phyloP scores from a whole-genome alignment of 2,797 vertebrate species.

The Artibeus jamaicensis region DNA sequence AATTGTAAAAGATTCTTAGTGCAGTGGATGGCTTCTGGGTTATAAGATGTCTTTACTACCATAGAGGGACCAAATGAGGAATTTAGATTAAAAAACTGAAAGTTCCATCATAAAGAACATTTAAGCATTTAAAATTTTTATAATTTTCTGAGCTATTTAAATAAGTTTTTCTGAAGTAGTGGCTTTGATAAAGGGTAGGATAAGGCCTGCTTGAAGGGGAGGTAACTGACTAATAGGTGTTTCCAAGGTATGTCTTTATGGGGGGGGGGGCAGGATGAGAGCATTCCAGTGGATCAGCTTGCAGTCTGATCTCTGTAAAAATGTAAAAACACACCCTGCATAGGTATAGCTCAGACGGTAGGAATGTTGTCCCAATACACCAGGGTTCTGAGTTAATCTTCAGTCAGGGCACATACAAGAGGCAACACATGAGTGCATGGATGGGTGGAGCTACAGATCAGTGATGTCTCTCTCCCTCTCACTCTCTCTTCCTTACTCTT shows the following conservation, averaged over 20 bases:
- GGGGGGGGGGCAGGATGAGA: too few relatives aligned
- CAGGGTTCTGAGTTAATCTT: background rate
- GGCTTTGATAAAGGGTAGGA: background rate
- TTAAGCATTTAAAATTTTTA: background rate
- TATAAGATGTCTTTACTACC: background rate
- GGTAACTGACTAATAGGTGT: background rate
- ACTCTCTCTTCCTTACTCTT: background rate
- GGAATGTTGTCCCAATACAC: background rate
- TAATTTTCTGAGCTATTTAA: constrained; percentile 5
- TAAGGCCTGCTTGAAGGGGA: background rate
- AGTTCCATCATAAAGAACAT: background rate
- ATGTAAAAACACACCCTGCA: background rate
- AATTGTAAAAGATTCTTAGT: background rate
- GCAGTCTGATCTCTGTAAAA: background rate
- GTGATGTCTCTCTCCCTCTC: background rate
- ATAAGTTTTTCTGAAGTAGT: background rate
- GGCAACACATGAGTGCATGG: background rate
- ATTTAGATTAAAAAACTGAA: constrained; percentile 31
- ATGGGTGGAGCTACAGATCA: background rate
- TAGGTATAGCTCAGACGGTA: background rate
- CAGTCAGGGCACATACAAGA: background rate
- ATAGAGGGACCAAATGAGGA: background rate
- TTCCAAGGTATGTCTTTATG: background rate
- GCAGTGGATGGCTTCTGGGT: background rate
- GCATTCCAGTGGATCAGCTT: background rate